phyloP scores from a whole-genome alignment of 2,797 vertebrate species.

The Myotis findleyi region DNA sequence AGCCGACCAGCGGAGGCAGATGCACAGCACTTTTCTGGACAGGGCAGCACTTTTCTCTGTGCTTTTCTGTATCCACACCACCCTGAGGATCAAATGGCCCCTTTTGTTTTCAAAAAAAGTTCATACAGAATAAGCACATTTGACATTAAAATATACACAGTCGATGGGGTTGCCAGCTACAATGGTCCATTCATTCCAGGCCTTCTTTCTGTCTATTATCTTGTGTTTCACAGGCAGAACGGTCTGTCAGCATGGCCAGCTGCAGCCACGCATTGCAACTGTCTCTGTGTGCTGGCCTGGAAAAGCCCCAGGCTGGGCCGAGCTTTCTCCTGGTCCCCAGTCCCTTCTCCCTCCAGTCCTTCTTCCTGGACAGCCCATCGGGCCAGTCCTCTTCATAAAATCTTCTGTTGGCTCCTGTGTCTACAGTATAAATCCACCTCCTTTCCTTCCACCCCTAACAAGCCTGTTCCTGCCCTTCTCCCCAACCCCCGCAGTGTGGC shows the following conservation, averaged over 20 bases:
- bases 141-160: neutral
- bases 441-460: neutral
- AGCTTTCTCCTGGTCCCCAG: neutral
- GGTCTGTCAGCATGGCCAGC: constrained; percentile 37
- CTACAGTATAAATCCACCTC: neutral
- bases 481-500: too few species aligned
- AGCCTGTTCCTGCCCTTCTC: neutral
- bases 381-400: neutral
- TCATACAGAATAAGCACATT: constrained; percentile 30
- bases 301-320: neutral
- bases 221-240: neutral
- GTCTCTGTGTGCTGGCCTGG: neutral
- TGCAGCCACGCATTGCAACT: neutral
- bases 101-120: constrained; percentile 59
- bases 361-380: neutral
- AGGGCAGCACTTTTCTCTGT: neutral
- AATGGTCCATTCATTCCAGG: neutral
- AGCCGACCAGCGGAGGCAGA: neutral
- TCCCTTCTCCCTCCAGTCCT: neutral
- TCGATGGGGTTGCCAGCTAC: neutral
- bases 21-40: neutral
- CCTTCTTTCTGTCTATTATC: constrained; percentile 37
- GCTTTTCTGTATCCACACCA: neutral
- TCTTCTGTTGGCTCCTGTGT: neutral
- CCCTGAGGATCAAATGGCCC: neutral